Percentiles rank a stretch among this genome's conserved stretches.
Evolutionary conservation across 2,113 vertebrate species (phyloP).

Genomic region (Urocitellus parryii): DNA sequence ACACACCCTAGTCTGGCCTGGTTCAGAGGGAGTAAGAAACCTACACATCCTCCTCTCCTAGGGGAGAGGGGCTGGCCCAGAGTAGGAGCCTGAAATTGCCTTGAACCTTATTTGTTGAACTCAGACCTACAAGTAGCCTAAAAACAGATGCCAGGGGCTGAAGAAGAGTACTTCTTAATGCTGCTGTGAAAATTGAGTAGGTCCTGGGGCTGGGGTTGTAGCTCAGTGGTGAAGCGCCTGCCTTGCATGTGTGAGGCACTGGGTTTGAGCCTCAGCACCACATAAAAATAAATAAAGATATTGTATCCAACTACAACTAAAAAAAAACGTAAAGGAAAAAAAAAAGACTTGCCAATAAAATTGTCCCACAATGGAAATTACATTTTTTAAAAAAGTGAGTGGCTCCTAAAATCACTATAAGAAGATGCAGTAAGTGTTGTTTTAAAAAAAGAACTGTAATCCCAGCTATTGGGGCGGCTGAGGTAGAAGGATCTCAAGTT

Average conservation of each 20-base stretch:
- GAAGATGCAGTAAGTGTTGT: constrained; percentile 23
- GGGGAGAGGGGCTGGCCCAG: background rate
- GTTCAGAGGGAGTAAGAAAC: background rate
- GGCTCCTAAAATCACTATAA: constrained; percentile 53
- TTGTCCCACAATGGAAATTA: too few species aligned
- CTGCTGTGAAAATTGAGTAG: background rate
- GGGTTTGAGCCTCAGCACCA: too few species aligned
- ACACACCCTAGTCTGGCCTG: background rate
- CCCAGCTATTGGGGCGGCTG: too few species aligned
- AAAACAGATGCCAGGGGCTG: background rate
- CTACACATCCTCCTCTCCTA: background rate
- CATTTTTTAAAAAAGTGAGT: background rate
- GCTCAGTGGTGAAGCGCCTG: too few species aligned
- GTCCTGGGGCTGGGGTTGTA: background rate
- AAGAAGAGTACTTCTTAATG: background rate
- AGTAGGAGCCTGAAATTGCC: background rate
- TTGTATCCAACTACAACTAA: too few species aligned
- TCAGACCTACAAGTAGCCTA: constrained; percentile 37
- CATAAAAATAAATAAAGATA: too few species aligned
- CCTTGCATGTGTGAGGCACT: too few species aligned
- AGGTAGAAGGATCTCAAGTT: background rate
- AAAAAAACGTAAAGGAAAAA: too few species aligned
- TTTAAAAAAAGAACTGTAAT: background rate
- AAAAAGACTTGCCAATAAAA: too few species aligned
- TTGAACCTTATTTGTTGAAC: constrained; percentile 51